Evolutionary conservation across 2,113 vertebrate species (phyloP), one percentile per base, ranked within the genome.

Genomic region (Cariama cristata): DNA sequence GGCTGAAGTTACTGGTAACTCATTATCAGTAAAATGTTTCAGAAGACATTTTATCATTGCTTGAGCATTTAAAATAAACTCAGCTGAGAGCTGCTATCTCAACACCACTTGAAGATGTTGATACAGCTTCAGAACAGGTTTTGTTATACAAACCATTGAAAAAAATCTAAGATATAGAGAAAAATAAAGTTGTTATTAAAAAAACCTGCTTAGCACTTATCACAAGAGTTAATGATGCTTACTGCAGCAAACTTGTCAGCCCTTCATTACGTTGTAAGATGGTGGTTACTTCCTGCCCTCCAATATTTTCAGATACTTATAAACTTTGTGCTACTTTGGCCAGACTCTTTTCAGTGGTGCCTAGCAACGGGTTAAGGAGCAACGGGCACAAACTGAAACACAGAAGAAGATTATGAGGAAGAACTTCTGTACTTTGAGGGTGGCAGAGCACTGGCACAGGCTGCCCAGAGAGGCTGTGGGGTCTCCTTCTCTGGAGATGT

Each of bases 241-340:
- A 55, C 14, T 32, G 55, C 6, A 76, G 30, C 58, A 59, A 81
- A 16, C 11, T 0, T 27, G 42, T 12, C 30, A 74, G 30, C 8
- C 20, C 26, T 56, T 71, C 21, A 1, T 0, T 23, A 35, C 9
- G 12, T 1, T 19, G 0, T 6, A 28, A 42, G 40, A 35, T 15
- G 18, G 32, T 11, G 11, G 22, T 19, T 42, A 26, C 22, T 30
- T 53, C 56, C 38, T 12, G 22, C 49, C 33, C 64, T 79, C 24
- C 26, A 17, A 4, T 35, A 32, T 28, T 64, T 59, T 47, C 35
- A 53, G 16, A 18, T 11, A 24, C n/a, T 19, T 20, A 9, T 8
- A 66, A 53, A 33, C 14, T 38, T 6, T 30, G 27, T 19, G 12
- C 38, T 38, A 38, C 38, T 38, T 38, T 38, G 38, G 38, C 38